Evolutionary conservation across 2,113 vertebrate genomes (phyloP).

Genomic region (Theristicus caerulescens): DNA sequence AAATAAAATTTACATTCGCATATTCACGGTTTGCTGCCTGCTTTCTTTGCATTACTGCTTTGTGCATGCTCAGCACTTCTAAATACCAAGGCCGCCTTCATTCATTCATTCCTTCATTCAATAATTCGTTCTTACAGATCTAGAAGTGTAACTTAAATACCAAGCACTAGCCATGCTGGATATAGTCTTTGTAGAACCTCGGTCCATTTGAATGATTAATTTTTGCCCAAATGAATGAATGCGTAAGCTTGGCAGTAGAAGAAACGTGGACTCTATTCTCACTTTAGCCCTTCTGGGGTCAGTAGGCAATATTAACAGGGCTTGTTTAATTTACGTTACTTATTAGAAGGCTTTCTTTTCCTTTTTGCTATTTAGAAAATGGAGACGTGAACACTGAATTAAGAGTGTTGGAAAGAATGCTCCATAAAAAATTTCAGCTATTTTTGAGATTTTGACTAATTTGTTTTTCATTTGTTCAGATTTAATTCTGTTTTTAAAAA

Average conservation of each 20-base stretch:
- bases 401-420: slow-evolving; percentile 16
- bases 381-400: not conserved
- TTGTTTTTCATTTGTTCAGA: slow-evolving; percentile 43
- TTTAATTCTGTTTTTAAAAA: slow-evolving; percentile 41
- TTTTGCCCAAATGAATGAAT: not conserved
- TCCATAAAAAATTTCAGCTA: slow-evolving; percentile 7
- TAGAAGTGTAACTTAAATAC: not conserved
- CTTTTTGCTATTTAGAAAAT: not conserved
- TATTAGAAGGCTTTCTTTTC: not conserved
- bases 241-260: not conserved
- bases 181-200: not conserved
- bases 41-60: not conserved
- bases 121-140: not conserved
- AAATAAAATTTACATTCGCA: not conserved
- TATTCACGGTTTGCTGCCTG: not conserved
- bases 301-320: not conserved
- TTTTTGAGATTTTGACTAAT: slow-evolving; percentile 11
- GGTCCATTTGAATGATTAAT: not conserved
- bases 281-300: not conserved
- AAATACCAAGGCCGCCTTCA: not conserved
- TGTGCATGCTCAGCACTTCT: not conserved
- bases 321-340: slow-evolving; percentile 13
- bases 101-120: not conserved
- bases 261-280: not conserved
- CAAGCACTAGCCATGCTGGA: not conserved